These are phyloP conservation scores for Zygogramma bicolorata DNA, from an alignment of 2,888 invertebrate species.

Conservation along the genomic window DNA sequence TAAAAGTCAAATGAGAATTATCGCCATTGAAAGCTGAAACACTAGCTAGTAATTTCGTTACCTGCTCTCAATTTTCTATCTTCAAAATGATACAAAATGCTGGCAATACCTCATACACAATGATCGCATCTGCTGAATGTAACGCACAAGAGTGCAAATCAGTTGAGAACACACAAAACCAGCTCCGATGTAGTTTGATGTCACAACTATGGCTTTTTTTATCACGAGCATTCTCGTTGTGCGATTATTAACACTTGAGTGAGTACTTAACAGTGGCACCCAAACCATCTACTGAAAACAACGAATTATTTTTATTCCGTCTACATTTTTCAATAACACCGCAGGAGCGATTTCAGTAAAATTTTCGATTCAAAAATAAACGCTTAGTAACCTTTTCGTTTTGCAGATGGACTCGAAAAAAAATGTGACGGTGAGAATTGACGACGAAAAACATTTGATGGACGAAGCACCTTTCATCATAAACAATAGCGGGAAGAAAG, in stretches of 20 bases:
- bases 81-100: not conserved
- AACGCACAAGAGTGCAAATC: not conserved
- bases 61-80: too few species aligned
- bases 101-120: not conserved
- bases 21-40: too few species aligned
- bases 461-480: conserved; percentile 22
- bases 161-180: conserved; percentile 1
- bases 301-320: not conserved
- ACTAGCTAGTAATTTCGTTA: too few species aligned
- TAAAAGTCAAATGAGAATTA: too few species aligned
- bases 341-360: too few species aligned
- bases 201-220: not conserved
- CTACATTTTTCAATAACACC: not conserved
- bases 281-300: conserved; percentile 2
- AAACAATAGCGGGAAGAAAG: conserved; percentile 16
- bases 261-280: conserved; percentile 25
- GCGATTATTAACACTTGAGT: conserved; percentile 13
- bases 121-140: not conserved
- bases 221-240: not conserved
- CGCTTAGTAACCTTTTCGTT: not conserved
- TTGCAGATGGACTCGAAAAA: conserved; percentile 30
- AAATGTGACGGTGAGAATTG: not conserved
- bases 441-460: conserved; percentile 30
- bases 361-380: not conserved
- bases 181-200: not conserved